Base-by-base conservation (phyloP, 2,797 vertebrate species). In the Dallia pectoralis region DNA sequence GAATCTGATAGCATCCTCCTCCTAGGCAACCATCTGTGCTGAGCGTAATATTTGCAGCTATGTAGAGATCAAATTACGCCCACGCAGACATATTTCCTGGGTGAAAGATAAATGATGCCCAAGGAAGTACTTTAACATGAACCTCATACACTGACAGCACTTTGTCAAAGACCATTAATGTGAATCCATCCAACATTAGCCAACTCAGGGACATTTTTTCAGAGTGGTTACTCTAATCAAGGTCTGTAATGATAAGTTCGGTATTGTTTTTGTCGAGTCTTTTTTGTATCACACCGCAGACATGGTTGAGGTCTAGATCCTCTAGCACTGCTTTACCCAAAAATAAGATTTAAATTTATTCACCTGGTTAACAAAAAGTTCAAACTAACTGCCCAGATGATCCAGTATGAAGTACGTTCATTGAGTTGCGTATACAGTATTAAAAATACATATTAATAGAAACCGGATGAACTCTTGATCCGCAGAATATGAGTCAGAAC, bases 401-500 rank as follows among this genome's bases (percentile, higher is more conserved):
- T 44, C 11, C 18, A 6, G 4, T 66, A 19, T 72, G 27, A 32
- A 22, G 25, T 47, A 32, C 32, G 71, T 29, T 65, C 27, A 47
- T 8, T n/a, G 11, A 32, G 16, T 8, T n/a, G 11, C n/a, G 16
- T 62, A 36, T 25, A 30, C 5, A 19, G 65, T 67, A 18, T 3
- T 32, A 19, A 66, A 22, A 67, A 22, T 4, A 66, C 4, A 40
- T 19, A 14, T 40, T 1, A 51, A 30, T 25, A 70, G 32, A 59
- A 33, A 16, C 22, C 18, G 53, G 36, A 30, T 19, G 29, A 27
- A 64, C 25, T 63, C 22, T 49, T 59, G 19, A 22, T 8, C 72
- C 32, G 59, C 71, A 92, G 92, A 93, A 75, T 88, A 82, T 44
- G 90, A 94, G 74, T 90, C 87, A 0, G 93, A 95, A 70, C 94